phyloP scores from a whole-genome alignment of 2,113 vertebrate genomes.

The Melanerpes formicivorus region DNA sequence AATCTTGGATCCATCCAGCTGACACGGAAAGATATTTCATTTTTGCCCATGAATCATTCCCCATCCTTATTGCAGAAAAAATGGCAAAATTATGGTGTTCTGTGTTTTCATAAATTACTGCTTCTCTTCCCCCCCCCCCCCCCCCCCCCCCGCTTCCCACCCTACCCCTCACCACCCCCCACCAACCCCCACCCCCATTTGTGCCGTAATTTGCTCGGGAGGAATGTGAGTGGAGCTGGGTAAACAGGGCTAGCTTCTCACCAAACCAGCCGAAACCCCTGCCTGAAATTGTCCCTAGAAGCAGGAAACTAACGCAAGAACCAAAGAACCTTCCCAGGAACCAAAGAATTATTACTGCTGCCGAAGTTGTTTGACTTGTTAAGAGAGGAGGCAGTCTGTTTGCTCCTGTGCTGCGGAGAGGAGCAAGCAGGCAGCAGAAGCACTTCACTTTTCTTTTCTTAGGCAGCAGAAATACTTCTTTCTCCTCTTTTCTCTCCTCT shows the following conservation, averaged over 20 bases:
- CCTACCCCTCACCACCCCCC: too few relatives aligned
- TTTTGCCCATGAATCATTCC: conserved; percentile 82
- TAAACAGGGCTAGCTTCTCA: conserved; percentile 23
- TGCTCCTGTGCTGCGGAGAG: accelerated
- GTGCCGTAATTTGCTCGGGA: conserved; percentile 57
- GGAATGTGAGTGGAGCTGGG: conserved; percentile 5
- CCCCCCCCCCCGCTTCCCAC: background rate
- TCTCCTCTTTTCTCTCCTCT: too few relatives aligned
- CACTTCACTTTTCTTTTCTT: background rate
- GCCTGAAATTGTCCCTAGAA: background rate
- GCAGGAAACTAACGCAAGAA: background rate
- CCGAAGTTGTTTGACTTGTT: background rate
- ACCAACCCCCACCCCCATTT: background rate
- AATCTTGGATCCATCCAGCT: conserved; percentile 80
- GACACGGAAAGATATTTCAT: conserved; percentile 83
- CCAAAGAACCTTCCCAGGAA: background rate
- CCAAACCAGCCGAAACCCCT: conserved; percentile 16
- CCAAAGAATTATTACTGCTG: background rate
- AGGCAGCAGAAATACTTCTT: too few relatives aligned
- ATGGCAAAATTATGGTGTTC: conserved; percentile 82
- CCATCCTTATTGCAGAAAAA: conserved; percentile 83
- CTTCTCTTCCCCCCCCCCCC: background rate
- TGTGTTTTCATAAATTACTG: conserved; percentile 83
- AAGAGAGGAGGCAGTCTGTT: background rate
- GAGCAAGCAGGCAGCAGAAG: background rate